Base-by-base conservation (phyloP, 2,797 vertebrate species). In the Benthosema pterotum region DNA sequence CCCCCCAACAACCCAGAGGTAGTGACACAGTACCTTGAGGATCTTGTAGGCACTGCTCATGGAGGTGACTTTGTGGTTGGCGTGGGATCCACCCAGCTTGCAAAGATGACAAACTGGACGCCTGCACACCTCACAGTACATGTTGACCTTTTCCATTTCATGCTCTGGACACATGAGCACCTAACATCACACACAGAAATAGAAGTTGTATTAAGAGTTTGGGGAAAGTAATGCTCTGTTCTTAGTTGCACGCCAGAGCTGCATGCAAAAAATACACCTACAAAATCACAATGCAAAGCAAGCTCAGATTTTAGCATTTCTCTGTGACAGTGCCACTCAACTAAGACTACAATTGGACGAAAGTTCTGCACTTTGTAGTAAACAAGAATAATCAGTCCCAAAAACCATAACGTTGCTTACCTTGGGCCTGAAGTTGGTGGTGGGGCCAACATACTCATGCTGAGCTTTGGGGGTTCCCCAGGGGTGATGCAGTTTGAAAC, bases 141-240 rank as follows among this genome's bases (percentile, higher is more conserved):
- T 98, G 86, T 97, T 99, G 50, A 99, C 96, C 75, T 94, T 97
- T 86, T 99, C 98, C 82, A 95, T 95, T 89, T 99, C 98, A 1
- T 99, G 98, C 78, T 99, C 98, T 0, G 97, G 98, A 84, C 98
- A 99, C 97, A 99, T 98, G 72, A 99, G 90, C 77, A 99, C 91
- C 98, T 99, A 3, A 57, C 43, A 25, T 2, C 5, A 7, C 56
- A 25, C 14, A 18, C 56, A 46, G 0, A 46, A 1, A 8, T 19
- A 14, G 46, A 5, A 3, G 18, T 12, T 17, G 4, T 14, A 18
- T 38, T 38, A 38, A 11, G 5, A 4, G 19, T 22, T 22, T 22
- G 32, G 32, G 9, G 32, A 32, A 32, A 32, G 32, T 32, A 32
- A 8, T 8, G 32, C 32, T 32, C 9, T 32, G 7, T 32, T 32